These are phyloP conservation scores for Tiaroga cobitis DNA, from an alignment of 2,797 vertebrate genomes.

Conservation along the genomic window DNA sequence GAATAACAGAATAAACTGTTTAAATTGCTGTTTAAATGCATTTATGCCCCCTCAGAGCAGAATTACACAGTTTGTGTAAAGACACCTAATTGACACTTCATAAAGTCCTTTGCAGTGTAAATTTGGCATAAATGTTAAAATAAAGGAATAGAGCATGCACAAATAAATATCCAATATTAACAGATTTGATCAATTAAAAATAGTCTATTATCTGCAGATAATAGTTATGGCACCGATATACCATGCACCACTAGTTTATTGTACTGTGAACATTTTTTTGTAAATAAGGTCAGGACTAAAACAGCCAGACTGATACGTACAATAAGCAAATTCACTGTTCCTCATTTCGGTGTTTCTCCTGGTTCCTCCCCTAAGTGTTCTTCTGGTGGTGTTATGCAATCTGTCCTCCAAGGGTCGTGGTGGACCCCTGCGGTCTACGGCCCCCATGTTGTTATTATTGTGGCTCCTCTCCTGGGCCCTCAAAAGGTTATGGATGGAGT, in stretches of 20 bases:
- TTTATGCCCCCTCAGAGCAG: not conserved
- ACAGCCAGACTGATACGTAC: slow-evolving; percentile 67
- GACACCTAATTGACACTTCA: not conserved
- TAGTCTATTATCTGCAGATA: not conserved
- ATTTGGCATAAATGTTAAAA: not conserved
- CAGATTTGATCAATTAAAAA: not conserved
- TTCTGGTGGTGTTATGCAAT: slow-evolving; percentile 67
- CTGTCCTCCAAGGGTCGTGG: slow-evolving; percentile 69
- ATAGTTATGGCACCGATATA: not conserved
- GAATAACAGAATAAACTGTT: not conserved
- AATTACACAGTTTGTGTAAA: not conserved
- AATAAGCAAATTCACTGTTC: slow-evolving; percentile 71
- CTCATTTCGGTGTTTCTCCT: slow-evolving; percentile 69
- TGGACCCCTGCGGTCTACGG: slow-evolving; percentile 67
- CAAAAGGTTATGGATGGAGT: slow-evolving; percentile 71
- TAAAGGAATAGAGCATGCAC: not conserved
- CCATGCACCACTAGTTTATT: not conserved
- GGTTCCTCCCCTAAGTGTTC: slow-evolving; percentile 58
- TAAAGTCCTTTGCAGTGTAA: not conserved
- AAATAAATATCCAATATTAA: not conserved
- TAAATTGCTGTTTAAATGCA: not conserved
- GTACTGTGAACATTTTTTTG: not conserved
- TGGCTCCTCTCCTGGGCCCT: slow-evolving; percentile 73
- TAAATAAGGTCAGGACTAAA: not conserved
- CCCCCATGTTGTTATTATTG: slow-evolving; percentile 71